Evolutionary conservation across 2,888 invertebrate species (phyloP).

Genomic region (Hirtodrosophila cameraria): DNA sequence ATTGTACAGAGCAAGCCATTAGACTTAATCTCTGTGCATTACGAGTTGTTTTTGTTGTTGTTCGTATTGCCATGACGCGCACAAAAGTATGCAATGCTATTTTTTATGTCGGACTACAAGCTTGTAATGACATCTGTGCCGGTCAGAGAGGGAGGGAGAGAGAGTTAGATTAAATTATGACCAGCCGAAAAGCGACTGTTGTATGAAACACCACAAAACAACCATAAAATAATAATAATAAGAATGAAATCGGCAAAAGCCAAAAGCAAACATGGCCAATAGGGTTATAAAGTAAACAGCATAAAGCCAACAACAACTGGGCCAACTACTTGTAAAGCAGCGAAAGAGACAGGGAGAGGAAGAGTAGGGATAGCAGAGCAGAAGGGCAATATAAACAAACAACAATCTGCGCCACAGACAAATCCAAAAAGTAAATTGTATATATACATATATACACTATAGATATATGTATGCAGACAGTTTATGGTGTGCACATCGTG

Average conservation of each 20-base stretch:
- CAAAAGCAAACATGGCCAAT: conserved; percentile 46
- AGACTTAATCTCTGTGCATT: conserved; percentile 58
- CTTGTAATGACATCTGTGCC: conserved; percentile 17
- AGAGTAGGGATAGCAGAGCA: background rate
- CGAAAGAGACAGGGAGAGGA: background rate
- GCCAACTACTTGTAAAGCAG: conserved; percentile 19
- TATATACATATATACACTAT: conserved; percentile 11
- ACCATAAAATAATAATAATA: conserved; percentile 66
- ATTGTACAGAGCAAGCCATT: conserved; percentile 55
- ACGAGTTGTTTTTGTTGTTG: background rate
- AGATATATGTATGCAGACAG: conserved; percentile 6
- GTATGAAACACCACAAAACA: conserved; percentile 47
- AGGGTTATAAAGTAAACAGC: conserved; percentile 61
- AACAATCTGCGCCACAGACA: conserved; percentile 21
- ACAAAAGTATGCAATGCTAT: conserved; percentile 56
- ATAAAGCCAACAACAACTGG: conserved; percentile 20
- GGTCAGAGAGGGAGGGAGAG: background rate
- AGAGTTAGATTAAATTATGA: background rate
- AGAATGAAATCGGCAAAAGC: conserved; percentile 61
- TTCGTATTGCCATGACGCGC: conserved; percentile 22
- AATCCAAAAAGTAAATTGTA: conserved; percentile 38
- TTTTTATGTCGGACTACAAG: conserved; percentile 33
- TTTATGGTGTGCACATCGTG: conserved; percentile 26
- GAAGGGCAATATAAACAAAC: background rate
- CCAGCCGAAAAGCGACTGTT: conserved; percentile 10